Base-by-base conservation (phyloP, 2,888 invertebrate genomes). In the Melanostoma scalare region DNA sequence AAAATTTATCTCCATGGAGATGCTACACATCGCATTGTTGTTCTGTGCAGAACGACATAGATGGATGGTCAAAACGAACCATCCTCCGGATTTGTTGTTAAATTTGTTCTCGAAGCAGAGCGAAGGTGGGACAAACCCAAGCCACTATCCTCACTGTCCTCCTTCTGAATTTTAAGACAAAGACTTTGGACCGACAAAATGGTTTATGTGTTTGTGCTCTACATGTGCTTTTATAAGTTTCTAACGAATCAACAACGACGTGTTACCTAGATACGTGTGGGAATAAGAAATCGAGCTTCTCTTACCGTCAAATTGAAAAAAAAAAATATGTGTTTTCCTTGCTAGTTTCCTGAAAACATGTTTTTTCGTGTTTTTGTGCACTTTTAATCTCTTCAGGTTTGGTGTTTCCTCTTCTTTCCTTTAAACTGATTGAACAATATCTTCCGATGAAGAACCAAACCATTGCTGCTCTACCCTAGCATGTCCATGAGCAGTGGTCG, bases 1-100 rank as follows among this genome's bases (percentile, higher is more conserved):
- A 38, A 36, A 72, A 77, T 81, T 72, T 76, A 77, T 76, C 72
- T 68, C 31, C 33, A 61, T 44, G 42, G 50, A 63, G 48, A 72
- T 52, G 52, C 3, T 46, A 56, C 61, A 56, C 30, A 46, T 46
- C 48, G 46, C 50, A 42, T 48, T 76, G 67, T 72, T 81, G 20
- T 20, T 20, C 1, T 20, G 76, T 81, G 61, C 67, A 40, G 36
- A 31, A 79, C 50, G 61, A 74, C 72, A 63, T 52, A 77, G 81
- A 81, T 77, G 61, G 46, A 81, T 81, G 76, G 42, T 67, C 42
- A n/a, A 36, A 46, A 33, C 50, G 42, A 69, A 75, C 75, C 48
- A 76, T 65, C 53, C 36, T 8, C 35, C 20, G 46, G 52, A 72
- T 52, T 65, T 65, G 58, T 77, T 69, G 55, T 55, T 56, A 31